Base-by-base conservation (phyloP, 2,797 vertebrate genomes). In the Pangasius mekongensis region DNA sequence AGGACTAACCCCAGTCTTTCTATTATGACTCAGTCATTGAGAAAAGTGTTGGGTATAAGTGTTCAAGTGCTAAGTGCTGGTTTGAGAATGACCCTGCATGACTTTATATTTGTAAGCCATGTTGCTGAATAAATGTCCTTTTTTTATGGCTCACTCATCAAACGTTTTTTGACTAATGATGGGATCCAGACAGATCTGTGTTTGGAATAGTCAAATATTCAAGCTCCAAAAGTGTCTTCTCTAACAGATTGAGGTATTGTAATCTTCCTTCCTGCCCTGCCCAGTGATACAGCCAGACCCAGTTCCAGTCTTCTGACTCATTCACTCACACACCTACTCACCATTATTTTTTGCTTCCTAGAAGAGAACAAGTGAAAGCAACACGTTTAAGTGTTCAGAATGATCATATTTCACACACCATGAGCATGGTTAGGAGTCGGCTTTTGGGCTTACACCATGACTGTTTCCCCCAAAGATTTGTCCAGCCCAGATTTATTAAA, bases 281-380 rank as follows among this genome's bases (percentile, higher is more conserved):
- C 36, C 82, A 71, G 8, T 52, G 54, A 80, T 52, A 13, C 33
- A 89, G 76, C 62, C 54, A 73, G 67, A 83, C 56, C 30, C 67
- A 76, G 78, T 56, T 86, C 69, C 81, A 83, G 76, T 13, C 62
- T 62, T 85, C 60, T 90, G 76, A 82, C 71, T 60, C 67, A 76
- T 77, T 54, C 66, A 39, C 56, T 36, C 85, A 89, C 76, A 74
- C 71, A 83, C 80, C 74, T 69, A 56, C 89, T 78, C 62, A 22
- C 39, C 54, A 83, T 86, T 83, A 58, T 64, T 69, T 66, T 47
- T 73, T 81, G 54, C 73, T 71, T 71, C 56, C 82, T 73, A 80
- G 52, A 67, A 69, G 69, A 66, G 69, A 83, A 56, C 62, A 36
- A 54, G 24, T 49, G 64, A 58, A 64, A 84, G 69, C 8, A 67